phyloP scores from a whole-genome alignment of 2,113 vertebrate species.

The Furnarius figulus region DNA sequence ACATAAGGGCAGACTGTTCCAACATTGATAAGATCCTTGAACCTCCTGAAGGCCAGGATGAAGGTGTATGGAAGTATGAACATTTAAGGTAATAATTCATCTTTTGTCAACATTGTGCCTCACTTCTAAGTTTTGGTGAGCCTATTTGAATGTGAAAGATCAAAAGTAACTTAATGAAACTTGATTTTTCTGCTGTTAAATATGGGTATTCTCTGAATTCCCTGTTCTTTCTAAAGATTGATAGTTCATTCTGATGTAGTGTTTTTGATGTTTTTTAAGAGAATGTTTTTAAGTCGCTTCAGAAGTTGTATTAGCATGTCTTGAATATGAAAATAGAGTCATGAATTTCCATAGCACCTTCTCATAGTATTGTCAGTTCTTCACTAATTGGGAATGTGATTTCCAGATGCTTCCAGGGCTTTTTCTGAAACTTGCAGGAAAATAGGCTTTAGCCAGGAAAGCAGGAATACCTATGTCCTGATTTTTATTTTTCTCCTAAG shows the following conservation, averaged over 20 bases:
- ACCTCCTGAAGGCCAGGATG: conserved; percentile 97
- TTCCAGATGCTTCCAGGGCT: background rate
- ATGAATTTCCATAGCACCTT: background rate
- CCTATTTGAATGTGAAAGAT: background rate
- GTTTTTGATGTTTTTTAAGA: background rate
- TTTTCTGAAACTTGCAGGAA: background rate
- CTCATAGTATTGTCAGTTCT: background rate
- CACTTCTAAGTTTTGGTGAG: background rate
- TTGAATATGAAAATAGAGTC: background rate
- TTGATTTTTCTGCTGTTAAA: background rate
- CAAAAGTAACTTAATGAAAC: background rate
- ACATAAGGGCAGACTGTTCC: conserved; percentile 95
- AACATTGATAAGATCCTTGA: conserved; percentile 99
- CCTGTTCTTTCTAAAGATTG: background rate
- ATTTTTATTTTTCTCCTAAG: background rate
- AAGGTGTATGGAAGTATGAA: conserved; percentile 99
- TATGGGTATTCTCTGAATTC: background rate
- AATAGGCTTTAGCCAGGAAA: background rate
- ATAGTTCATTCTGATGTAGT: background rate
- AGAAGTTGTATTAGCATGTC: background rate
- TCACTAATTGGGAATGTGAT: background rate
- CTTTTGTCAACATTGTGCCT: background rate
- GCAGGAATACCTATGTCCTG: background rate
- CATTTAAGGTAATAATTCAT: conserved; percentile 88
- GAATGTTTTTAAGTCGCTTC: background rate